A percentile compares a stretch with the other conserved stretches of the same genome.
Conservation (phyloP, 1,140 invertebrate species). For the Drosophila pseudoananassae region DNA sequence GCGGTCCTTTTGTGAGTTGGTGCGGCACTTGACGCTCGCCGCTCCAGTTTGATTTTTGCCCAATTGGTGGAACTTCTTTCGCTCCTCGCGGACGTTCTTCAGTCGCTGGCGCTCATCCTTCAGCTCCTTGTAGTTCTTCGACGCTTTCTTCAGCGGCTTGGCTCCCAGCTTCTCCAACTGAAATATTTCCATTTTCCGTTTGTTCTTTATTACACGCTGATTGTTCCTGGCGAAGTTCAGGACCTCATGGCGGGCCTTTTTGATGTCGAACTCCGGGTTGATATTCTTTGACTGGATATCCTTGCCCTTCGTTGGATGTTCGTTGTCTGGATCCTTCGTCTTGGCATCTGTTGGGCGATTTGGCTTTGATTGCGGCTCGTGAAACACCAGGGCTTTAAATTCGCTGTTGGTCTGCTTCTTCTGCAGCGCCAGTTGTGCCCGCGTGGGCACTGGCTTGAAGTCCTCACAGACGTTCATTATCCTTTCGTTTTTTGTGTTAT, state of each 20-base stretch:
- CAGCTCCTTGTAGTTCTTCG: conserved; percentile 86
- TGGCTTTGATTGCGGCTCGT: conserved; percentile 42
- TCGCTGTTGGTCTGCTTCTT: conserved; percentile 26
- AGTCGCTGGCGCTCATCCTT: conserved; percentile 82
- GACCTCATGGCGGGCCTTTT: conserved; percentile 86
- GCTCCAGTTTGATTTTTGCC: conserved; percentile 85
- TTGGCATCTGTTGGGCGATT: conserved; percentile 11
- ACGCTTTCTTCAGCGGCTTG: conserved; percentile 86
- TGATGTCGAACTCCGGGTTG: conserved; percentile 85
- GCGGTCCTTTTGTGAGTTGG: conserved; percentile 77
- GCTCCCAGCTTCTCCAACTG: conserved; percentile 87
- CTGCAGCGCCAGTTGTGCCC: conserved; percentile 64
- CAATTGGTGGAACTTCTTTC: conserved; percentile 84
- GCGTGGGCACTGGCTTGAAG: conserved; percentile 72
- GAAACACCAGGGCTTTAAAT: conserved; percentile 62
- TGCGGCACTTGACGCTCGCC: conserved; percentile 84
- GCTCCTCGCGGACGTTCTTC: conserved; percentile 74
- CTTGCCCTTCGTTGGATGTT: not conserved
- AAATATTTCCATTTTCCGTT: conserved; percentile 86
- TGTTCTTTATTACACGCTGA: conserved; percentile 86
- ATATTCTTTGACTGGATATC: not conserved
- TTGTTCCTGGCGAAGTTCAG: conserved; percentile 87
- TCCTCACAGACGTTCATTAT: conserved; percentile 61
- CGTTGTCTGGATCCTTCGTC: not conserved
- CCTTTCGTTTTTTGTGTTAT: not conserved